These are phyloP conservation scores for Myanophis thanlyinensis DNA, from an alignment of 2,113 vertebrate genomes.

Conservation along the genomic window DNA sequence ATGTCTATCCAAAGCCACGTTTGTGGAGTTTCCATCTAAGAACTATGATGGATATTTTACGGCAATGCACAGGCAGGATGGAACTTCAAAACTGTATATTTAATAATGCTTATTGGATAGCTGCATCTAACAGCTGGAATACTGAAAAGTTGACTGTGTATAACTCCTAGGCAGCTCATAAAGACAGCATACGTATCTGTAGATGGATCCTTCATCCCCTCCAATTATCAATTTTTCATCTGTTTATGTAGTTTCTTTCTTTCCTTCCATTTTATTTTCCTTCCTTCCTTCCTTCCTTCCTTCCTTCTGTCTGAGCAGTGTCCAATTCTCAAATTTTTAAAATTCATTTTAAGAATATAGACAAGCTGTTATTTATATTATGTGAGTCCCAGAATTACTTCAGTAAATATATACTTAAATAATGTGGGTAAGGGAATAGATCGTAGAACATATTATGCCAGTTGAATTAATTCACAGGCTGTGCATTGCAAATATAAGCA, in stretches of 20 bases:
- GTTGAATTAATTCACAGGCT: background rate
- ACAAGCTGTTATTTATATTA: background rate
- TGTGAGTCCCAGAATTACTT: background rate
- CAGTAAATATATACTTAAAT: background rate
- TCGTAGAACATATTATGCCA: background rate
- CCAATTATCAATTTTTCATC: background rate
- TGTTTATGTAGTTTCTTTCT: background rate
- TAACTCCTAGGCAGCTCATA: background rate
- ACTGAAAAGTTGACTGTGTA: background rate
- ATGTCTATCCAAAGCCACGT: background rate
- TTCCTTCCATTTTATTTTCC: too few species aligned
- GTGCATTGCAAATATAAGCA: background rate
- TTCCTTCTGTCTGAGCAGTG: background rate
- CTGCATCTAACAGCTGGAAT: background rate
- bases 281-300: background rate
- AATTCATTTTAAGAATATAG: background rate
- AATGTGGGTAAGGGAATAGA: background rate
- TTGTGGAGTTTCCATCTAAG: background rate
- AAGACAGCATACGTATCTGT: background rate
- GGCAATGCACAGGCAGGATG: background rate
- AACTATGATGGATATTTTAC: conserved; percentile 11
- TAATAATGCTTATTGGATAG: background rate
- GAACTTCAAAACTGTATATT: background rate
- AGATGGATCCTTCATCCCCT: background rate
- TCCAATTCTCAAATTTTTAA: background rate